Percentiles rank a stretch among this genome's conserved stretches.
phyloP scores from a whole-genome alignment of 2,888 invertebrate genomes.

The Boloria selene region DNA sequence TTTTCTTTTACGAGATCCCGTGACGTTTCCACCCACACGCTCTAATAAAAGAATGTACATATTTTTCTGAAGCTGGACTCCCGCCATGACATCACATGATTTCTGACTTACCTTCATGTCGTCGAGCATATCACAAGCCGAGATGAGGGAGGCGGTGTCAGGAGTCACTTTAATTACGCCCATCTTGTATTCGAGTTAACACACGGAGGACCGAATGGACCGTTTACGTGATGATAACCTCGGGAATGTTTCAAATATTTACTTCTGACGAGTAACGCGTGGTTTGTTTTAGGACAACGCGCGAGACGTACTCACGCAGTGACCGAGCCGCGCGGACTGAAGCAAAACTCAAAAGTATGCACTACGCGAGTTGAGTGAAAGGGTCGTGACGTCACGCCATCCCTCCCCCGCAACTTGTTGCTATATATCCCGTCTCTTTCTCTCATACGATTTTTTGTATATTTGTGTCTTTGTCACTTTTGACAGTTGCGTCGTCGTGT shows the following conservation, averaged over 20 bases:
- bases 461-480: slow-evolving; percentile 60
- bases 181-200: slow-evolving; percentile 54
- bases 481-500: slow-evolving; percentile 50
- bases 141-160: slow-evolving; percentile 72
- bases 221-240: slow-evolving; percentile 61
- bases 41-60: slow-evolving; percentile 51
- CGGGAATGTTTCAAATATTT: slow-evolving; percentile 49
- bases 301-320: slow-evolving; percentile 74
- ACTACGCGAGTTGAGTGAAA: slow-evolving; percentile 72
- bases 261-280: slow-evolving; percentile 63
- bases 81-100: slow-evolving; percentile 52
- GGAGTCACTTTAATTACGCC: slow-evolving; percentile 76
- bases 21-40: slow-evolving; percentile 53
- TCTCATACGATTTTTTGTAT: slow-evolving; percentile 46
- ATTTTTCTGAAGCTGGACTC: slow-evolving; percentile 57
- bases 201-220: slow-evolving; percentile 66
- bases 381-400: slow-evolving; percentile 83
- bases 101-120: slow-evolving; percentile 73
- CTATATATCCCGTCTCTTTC: slow-evolving; percentile 62
- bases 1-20: slow-evolving; percentile 51
- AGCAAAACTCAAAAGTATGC: slow-evolving; percentile 48
- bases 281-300: slow-evolving; percentile 66
- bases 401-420: slow-evolving; percentile 69
- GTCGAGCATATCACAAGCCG: slow-evolving; percentile 76
- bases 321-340: slow-evolving; percentile 81